Conservation (phyloP, 2,888 invertebrate species). For the Craniophora ligustri region DNA sequence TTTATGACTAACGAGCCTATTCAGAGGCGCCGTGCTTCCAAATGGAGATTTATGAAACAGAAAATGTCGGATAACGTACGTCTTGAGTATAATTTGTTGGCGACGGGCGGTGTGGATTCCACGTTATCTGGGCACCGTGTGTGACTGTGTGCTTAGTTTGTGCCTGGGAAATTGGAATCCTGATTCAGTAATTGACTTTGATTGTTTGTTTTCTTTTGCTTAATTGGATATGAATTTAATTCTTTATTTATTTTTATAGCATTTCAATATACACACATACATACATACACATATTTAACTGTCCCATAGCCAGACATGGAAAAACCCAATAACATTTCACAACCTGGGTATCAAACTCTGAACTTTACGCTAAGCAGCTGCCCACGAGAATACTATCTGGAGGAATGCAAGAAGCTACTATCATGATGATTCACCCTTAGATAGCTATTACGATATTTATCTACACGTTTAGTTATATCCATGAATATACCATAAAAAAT, state of each 20-base stretch:
- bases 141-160: conserved; percentile 17
- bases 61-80: conserved; percentile 81
- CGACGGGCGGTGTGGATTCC: conserved; percentile 50
- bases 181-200: background rate
- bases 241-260: background rate
- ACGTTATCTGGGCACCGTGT: conserved; percentile 43
- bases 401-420: too few species aligned
- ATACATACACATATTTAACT: too few species aligned
- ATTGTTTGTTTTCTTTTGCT: background rate
- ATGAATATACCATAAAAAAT: too few species aligned
- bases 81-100: conserved; percentile 78
- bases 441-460: too few species aligned
- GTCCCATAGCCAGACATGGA: too few species aligned
- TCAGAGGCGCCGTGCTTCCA: conserved; percentile 77
- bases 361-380: too few species aligned
- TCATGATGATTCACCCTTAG: too few species aligned
- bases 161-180: conserved; percentile 7
- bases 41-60: conserved; percentile 87
- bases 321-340: too few species aligned
- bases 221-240: background rate
- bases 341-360: too few species aligned
- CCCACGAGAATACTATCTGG: too few species aligned
- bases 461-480: too few species aligned
- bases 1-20: conserved; percentile 88
- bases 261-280: too few species aligned